Percentiles rank a stretch among this genome's conserved stretches.
phyloP scores from a whole-genome alignment of 2,797 vertebrate genomes.

The Avahi laniger region DNA sequence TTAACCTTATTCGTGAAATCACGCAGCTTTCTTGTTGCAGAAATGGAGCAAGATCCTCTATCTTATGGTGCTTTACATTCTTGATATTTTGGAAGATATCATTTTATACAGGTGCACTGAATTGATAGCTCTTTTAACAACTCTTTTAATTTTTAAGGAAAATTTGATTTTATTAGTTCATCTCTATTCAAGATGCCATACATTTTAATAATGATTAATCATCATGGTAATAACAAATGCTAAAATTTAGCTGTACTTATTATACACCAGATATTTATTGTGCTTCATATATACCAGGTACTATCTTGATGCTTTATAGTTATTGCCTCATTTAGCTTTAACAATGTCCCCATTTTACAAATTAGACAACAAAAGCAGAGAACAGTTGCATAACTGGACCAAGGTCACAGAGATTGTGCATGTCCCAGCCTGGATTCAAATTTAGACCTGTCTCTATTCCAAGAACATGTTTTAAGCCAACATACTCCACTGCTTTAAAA shows the following conservation, averaged over 20 bases:
- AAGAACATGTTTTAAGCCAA: neutral
- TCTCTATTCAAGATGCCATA: neutral
- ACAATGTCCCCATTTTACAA: neutral
- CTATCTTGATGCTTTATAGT: neutral
- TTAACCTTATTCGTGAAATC: neutral
- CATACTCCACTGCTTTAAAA: neutral
- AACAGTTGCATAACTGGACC: neutral
- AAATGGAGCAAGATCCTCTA: neutral
- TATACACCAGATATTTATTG: neutral
- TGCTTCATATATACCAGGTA: neutral
- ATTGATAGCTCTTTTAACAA: neutral
- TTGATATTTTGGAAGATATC: neutral
- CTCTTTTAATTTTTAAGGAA: neutral
- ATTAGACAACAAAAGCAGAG: neutral
- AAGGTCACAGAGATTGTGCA: neutral
- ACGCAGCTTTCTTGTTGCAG: neutral
- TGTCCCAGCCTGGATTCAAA: neutral
- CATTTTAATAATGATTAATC: neutral
- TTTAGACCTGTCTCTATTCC: neutral
- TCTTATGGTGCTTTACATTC: neutral
- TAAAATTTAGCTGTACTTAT: neutral
- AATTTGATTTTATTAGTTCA: neutral
- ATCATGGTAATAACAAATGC: neutral
- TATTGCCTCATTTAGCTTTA: neutral
- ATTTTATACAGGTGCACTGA: neutral